Percentiles rank a stretch among this genome's conserved stretches.
phyloP scores from a whole-genome alignment of 2,113 vertebrate genomes.

The Nansenia antarctica region DNA sequence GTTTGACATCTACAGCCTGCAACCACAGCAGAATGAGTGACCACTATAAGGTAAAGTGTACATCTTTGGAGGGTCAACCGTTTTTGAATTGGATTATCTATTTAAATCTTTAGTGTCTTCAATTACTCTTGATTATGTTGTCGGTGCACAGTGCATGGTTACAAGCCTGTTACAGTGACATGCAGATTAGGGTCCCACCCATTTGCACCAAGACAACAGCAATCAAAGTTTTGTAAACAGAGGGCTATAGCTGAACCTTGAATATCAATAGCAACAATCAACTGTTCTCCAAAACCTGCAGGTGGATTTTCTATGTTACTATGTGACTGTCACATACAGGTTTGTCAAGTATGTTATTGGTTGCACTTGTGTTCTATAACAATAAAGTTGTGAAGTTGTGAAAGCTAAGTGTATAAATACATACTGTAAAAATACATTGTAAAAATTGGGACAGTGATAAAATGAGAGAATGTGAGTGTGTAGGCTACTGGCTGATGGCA shows the following conservation, averaged over 20 bases:
- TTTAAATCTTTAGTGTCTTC: not conserved
- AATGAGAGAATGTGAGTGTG: not conserved
- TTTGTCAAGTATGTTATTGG: too few relatives aligned
- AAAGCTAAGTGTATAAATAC: too few relatives aligned
- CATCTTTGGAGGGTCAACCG: not conserved
- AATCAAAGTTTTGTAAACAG: not conserved
- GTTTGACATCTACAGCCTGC: not conserved
- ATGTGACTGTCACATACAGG: not conserved
- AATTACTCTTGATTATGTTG: not conserved
- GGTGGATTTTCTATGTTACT: not conserved
- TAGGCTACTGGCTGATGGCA: too few relatives aligned
- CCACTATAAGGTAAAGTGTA: slow-evolving; percentile 8
- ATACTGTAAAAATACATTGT: too few relatives aligned
- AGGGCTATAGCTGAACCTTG: not conserved
- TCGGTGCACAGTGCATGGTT: not conserved
- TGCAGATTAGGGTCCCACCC: not conserved
- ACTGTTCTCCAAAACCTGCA: not conserved
- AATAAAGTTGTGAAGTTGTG: too few relatives aligned
- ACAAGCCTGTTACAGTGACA: not conserved
- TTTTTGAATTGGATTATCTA: not conserved
- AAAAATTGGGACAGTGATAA: too few relatives aligned
- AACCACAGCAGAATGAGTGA: not conserved
- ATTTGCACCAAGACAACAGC: not conserved
- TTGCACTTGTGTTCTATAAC: too few relatives aligned
- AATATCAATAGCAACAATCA: not conserved